Evolutionary conservation across 2,113 vertebrate species (phyloP), one percentile per base, ranked within the genome.

Genomic region (Periophthalmodon schlosseri): DNA sequence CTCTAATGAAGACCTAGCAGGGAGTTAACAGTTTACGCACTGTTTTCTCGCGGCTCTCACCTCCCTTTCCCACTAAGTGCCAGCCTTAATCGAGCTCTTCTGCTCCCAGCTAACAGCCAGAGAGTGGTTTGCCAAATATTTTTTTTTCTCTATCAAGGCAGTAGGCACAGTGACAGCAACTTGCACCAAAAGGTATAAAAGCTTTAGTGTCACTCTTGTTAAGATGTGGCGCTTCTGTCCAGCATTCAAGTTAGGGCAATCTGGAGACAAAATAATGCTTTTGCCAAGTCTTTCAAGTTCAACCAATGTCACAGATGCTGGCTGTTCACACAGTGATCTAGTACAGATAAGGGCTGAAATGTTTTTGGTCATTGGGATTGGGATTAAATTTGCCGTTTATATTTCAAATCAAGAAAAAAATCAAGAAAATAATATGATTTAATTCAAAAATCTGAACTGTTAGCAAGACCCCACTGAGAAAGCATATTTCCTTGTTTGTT

Each of bases 11-110:
- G 63, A 9, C 34, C 63, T 36, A 65, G 34, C 63, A 65, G 63
- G 20, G 63, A 39, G 60, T 65, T 70, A 64, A 88, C 85, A 87
- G 80, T 86, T 89, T 79, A 80, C 28, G 20, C 39, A 49, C 46
- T 86, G 69, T 84, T 84, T 80, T 78, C 74, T 74, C 87, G 61
- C 82, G 66, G 60, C 73, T 71, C 73, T 74, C 58, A 0, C 58
- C 72, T 64, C 68, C 72, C 75, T 80, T 77, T 21, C 78, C 73
- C 72, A 47, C 73, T 74, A 52, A 73, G 73, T 78, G 71, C 54
- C 65, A 78, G 75, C 58, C 46, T 20, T 24, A 71, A 86, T 77
- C 34, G 70, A 76, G 79, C 71, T 73, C 36, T 80, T 49, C 49
- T 63, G 15, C 68, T 63, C 65, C 46, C 21, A 34, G 23, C 58